Evolutionary conservation across 1,140 invertebrate genomes (phyloP), one percentile per base, ranked within the genome.

Genomic region (Brachystomella parvula): DNA sequence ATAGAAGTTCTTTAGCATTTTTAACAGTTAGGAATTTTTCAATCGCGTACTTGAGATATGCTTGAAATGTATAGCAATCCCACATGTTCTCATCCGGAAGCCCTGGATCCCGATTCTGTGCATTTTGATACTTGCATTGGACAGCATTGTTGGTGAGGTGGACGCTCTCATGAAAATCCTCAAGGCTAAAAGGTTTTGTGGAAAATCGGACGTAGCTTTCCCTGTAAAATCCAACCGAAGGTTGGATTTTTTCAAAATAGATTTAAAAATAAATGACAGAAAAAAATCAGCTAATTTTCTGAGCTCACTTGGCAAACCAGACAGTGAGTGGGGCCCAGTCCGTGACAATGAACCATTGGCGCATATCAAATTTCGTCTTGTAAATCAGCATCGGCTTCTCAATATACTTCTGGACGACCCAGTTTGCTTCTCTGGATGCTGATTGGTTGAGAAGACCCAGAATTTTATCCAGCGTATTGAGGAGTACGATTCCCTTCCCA

Each of bases 81-180:
- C 92, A 96, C 89, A 90, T 93, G 75, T 89, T 90, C 74, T 87
- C 84, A 59, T 81, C 78, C 12, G 87, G 86, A 47, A 94, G 76
- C 2, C 85, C 82, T 73, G 85, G 83, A 75, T 91, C 85, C 61
- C 92, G 79, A 58, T 32, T 29, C 32, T 79, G 80, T 49, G 83
- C 83, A 76, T 94, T 95, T 74, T 87, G 87, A 74, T 95, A 96
- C 77, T 91, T 88, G 74, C 89, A 89, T 78, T 96, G 94, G 30
- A 97, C 87, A 1, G 93, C 89, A 79, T 96, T 89, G 79, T 97
- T 96, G 47, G 91, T 94, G 3, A 97, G 80, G 78, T 96, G 94
- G 61, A 96, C 87, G 0, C 91, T 92, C 79, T 94, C 92, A 75
- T 96, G 90, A 75, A 91, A 91, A 78, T 93, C 88, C n/a, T 84